Evolutionary conservation across 2,113 vertebrate genomes (phyloP), one percentile per base, ranked within the genome.

Genomic region (Actenoides hombroni): DNA sequence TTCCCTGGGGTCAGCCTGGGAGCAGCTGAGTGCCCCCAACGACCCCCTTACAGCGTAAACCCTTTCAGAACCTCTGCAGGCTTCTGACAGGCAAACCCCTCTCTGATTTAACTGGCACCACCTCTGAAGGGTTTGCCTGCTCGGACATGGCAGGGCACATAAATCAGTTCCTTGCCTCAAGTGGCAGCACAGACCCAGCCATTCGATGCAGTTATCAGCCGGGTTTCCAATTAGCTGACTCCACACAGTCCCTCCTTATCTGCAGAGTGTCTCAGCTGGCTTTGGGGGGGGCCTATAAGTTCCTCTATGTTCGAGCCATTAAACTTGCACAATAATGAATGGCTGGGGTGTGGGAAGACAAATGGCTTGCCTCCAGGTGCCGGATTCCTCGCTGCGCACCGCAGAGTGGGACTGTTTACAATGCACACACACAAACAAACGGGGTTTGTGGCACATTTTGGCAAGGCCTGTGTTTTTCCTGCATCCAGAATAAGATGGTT

Each of bases 351-450:
- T 77, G 81, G 83, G 86, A 94, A 91, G 92, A 82, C 83, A 95
- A 79, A 61, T 83, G 92, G 85, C 86, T 76, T 54, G 31, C 37
- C 88, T 95, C 80, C 80, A 71, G 94, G 95, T 85, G 81, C 77
- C 79, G 86, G 90, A 68, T 85, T 82, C 83, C 78, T 76, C 23
- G 7, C 80, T 88, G 57, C 4, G 5, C 11, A 12, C 76, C 80
- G 49, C 49, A 37, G n/a, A 88, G 65, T 5, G 48, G 31, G 88
- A 49, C 61, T 65, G 80, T 57, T 89, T 7, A 69, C 53, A 81
- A 28, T 25, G 68, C 44, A 54, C 78, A 81, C 85, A 74, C 73
- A 93, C 75, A 67, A 23, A 93, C 75, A 67, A 23, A 67, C 11
- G 2, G 56, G n/a, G 39, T 20, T 51, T 76, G 61, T 57, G 73